phyloP scores from a whole-genome alignment of 2,888 invertebrate species.

The Leucophenga maculata region DNA sequence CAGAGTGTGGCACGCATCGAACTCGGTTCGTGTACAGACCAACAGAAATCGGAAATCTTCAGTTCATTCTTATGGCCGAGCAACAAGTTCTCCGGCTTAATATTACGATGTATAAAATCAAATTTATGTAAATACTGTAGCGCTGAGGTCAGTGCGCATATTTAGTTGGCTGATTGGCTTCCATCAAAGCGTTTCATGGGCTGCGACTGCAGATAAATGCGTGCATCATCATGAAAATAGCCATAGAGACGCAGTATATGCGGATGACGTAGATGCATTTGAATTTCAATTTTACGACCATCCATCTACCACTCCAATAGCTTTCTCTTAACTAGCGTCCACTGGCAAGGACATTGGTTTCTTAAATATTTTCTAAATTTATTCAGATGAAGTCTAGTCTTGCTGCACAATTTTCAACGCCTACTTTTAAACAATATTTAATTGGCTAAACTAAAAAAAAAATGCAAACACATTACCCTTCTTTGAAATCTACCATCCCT shows the following conservation, averaged over 20 bases:
- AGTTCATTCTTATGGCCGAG: slow-evolving; percentile 88
- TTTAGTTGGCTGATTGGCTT: slow-evolving; percentile 82
- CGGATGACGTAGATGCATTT: slow-evolving; percentile 93
- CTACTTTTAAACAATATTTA: neutral
- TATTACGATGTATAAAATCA: slow-evolving; percentile 94
- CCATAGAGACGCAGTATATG: slow-evolving; percentile 95
- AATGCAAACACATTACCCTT: too few species aligned
- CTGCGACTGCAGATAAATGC: slow-evolving; percentile 88
- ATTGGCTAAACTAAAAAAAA: slow-evolving; percentile 47
- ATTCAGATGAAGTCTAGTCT: neutral
- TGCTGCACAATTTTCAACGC: neutral
- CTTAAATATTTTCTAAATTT: slow-evolving; percentile 44
- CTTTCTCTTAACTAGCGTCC: slow-evolving; percentile 53
- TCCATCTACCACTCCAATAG: slow-evolving; percentile 1
- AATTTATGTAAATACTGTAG: slow-evolving; percentile 90
- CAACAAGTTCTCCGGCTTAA: slow-evolving; percentile 95
- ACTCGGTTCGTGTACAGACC: slow-evolving; percentile 97
- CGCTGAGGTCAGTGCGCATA: slow-evolving; percentile 89
- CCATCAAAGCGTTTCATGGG: slow-evolving; percentile 85
- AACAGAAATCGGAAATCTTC: slow-evolving; percentile 98
- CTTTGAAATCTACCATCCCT: too few species aligned
- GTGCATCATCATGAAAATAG: slow-evolving; percentile 93
- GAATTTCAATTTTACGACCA: slow-evolving; percentile 97
- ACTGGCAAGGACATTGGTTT: slow-evolving; percentile 44
- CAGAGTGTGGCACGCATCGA: slow-evolving; percentile 92